Percentiles rank a stretch among this genome's conserved stretches.
These are phyloP conservation scores for Equus quagga DNA, from an alignment of 2,113 vertebrate genomes.

Conservation along the genomic window DNA sequence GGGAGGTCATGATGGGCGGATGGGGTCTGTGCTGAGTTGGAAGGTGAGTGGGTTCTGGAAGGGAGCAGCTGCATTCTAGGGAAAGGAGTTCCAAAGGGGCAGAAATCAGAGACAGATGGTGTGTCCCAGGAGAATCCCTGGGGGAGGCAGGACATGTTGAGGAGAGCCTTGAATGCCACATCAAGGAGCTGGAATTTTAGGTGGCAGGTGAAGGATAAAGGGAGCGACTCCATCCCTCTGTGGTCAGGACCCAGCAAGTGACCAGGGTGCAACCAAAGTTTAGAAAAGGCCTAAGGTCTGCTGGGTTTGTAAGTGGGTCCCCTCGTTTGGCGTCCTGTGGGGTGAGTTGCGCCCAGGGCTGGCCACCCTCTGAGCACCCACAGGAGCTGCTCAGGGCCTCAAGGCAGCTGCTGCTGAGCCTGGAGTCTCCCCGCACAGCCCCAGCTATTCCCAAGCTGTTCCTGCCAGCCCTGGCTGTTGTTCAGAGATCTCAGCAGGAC, in stretches of 20 bases:
- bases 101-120: neutral
- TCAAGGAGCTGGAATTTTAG: neutral
- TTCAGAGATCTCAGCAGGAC: neutral
- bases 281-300: neutral
- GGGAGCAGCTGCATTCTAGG: neutral
- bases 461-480: neutral
- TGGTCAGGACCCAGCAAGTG: neutral
- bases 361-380: neutral
- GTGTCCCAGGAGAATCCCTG: neutral
- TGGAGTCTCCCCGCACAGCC: neutral
- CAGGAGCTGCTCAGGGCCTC: neutral
- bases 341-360: neutral
- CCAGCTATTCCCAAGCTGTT: neutral
- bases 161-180: rapidly evolving
- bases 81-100: too few species aligned
- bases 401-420: neutral
- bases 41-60: neutral
- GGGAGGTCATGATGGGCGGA: rapidly evolving
- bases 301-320: neutral
- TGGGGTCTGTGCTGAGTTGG: neutral
- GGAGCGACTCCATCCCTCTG: too few species aligned
- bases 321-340: neutral
- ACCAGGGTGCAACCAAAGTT: neutral
- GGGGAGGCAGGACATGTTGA: neutral
- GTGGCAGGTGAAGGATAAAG: neutral